These are phyloP conservation scores for Labeo catla DNA, from an alignment of 2,113 vertebrate species.

Conservation along the genomic window DNA sequence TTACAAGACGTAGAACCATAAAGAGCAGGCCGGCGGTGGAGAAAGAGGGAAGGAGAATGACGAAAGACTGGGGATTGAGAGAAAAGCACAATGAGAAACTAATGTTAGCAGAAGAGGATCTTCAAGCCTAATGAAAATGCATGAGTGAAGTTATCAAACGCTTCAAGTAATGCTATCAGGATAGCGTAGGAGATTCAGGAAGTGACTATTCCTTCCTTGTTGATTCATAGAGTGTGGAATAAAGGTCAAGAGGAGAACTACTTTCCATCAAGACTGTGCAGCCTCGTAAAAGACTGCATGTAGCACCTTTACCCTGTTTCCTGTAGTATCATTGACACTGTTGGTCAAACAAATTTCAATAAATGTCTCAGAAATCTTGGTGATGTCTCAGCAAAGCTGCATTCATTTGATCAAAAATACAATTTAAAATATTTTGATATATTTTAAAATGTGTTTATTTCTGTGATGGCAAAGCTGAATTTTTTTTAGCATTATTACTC, in stretches of 20 bases:
- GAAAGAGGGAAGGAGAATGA: constrained; percentile 12
- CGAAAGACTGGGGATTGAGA: background rate
- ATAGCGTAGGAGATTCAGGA: background rate
- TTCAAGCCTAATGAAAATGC: constrained; percentile 3
- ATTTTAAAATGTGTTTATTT: background rate
- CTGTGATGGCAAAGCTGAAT: too few species aligned
- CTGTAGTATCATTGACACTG: constrained; percentile 64
- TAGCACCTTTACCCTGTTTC: constrained; percentile 70
- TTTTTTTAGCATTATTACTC: too few species aligned
- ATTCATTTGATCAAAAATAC: background rate
- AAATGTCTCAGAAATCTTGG: too few species aligned
- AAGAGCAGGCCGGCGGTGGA: constrained; percentile 66
- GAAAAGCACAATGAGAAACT: constrained; percentile 1
- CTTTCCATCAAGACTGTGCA: constrained; percentile 26
- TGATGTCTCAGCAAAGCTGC: background rate
- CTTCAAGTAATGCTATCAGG: background rate
- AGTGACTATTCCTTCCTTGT: background rate
- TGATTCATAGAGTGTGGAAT: constrained; percentile 34
- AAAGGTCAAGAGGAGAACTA: constrained; percentile 35
- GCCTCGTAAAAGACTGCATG: constrained; percentile 67
- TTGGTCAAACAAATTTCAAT: constrained; percentile 58
- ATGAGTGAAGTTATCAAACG: background rate
- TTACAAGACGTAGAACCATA: constrained; percentile 77
- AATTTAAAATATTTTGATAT: background rate
- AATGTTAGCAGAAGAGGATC: background rate